Percentiles rank a stretch among this genome's conserved stretches.
phyloP scores from a whole-genome alignment of 2,888 invertebrate genomes.

The Diarsia mendica region DNA sequence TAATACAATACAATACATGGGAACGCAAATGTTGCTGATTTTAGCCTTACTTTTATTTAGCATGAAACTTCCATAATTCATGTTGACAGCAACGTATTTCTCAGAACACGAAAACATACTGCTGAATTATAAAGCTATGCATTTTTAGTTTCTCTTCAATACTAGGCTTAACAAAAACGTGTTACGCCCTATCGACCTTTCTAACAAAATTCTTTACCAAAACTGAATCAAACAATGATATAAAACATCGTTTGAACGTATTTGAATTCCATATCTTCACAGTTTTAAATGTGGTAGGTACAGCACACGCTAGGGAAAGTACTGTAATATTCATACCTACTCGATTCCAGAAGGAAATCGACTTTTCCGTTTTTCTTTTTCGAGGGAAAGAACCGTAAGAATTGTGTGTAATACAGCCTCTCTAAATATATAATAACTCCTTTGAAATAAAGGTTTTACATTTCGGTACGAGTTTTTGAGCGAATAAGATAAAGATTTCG shows the following conservation, averaged over 20 bases:
- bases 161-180: not conserved
- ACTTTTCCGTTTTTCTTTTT: conserved; percentile 52
- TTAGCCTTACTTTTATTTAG: not conserved
- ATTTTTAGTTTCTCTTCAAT: not conserved
- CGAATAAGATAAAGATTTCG: conserved; percentile 1
- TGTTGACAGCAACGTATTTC: not conserved
- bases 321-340: conserved; percentile 55
- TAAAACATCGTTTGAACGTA: conserved; percentile 33
- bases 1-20: not conserved
- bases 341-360: conserved; percentile 55
- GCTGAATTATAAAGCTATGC: not conserved
- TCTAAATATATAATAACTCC: conserved; percentile 44
- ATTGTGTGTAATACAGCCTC: conserved; percentile 34
- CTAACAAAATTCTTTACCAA: conserved; percentile 30
- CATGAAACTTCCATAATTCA: no score
- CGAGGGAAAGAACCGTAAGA: conserved; percentile 31
- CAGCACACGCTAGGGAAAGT: conserved; percentile 26
- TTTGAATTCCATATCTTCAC: conserved; percentile 40
- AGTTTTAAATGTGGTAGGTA: conserved; percentile 54
- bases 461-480: conserved; percentile 22
- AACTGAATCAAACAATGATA: conserved; percentile 36
- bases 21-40: not conserved
- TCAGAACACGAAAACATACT: not conserved
- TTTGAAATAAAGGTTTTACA: conserved; percentile 41
- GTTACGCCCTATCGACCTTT: not conserved